A percentile compares a stretch with the other conserved stretches of the same genome.
These are phyloP conservation scores for Pempheris klunzingeri DNA, from an alignment of 2,797 vertebrate species.

Conservation along the genomic window DNA sequence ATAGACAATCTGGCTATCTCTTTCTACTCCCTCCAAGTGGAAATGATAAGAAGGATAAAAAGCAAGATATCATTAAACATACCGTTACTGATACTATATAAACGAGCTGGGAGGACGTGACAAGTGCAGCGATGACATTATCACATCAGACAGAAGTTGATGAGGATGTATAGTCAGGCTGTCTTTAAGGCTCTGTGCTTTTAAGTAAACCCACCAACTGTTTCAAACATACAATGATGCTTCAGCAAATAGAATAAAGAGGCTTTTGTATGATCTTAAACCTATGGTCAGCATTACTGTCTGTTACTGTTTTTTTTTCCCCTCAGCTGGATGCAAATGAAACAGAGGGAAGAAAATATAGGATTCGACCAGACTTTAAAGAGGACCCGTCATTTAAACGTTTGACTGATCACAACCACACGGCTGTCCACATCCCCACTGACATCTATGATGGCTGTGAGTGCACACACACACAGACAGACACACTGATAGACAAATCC, in stretches of 20 bases:
- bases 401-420: slow-evolving; percentile 93
- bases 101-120: slow-evolving; percentile 29
- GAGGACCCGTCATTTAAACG: slow-evolving; percentile 92
- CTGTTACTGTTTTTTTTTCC: slow-evolving; percentile 26
- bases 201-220: slow-evolving; percentile 25
- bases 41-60: slow-evolving; percentile 36
- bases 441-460: slow-evolving; percentile 99
- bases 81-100: slow-evolving; percentile 19
- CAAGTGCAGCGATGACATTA: slow-evolving; percentile 40
- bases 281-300: slow-evolving; percentile 12
- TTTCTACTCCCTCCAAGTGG: slow-evolving; percentile 31
- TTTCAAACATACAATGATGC: slow-evolving; percentile 22
- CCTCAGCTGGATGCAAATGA: slow-evolving; percentile 93
- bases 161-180: slow-evolving; percentile 21
- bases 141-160: slow-evolving; percentile 25
- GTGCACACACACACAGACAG: slow-evolving; percentile 72
- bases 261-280: slow-evolving; percentile 28
- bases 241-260: slow-evolving; percentile 39
- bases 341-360: slow-evolving; percentile 90
- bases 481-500: slow-evolving; percentile 5
- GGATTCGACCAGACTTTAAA: slow-evolving; percentile 93
- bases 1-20: slow-evolving; percentile 43
- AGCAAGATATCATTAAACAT: slow-evolving; percentile 33
- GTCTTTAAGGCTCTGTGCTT: slow-evolving; percentile 14
- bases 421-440: slow-evolving; percentile 98